Evolutionary conservation across 2,888 invertebrate genomes (phyloP), one percentile per base, ranked within the genome.

Genomic region (Acanthacorydalis orientalis): DNA sequence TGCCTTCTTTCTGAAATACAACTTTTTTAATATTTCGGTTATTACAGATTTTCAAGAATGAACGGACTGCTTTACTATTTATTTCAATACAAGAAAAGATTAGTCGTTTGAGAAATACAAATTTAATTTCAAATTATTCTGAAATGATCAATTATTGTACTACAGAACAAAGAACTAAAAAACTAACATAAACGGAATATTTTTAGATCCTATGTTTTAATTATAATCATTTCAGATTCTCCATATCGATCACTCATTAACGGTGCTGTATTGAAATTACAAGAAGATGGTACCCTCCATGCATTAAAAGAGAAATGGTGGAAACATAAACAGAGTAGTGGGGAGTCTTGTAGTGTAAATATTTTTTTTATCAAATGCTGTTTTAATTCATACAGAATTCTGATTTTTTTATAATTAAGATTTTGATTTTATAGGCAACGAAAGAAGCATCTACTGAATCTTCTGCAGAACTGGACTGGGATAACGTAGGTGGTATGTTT

Each of bases 401-500:
- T n/a, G n/a, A 23, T 23, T 23, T 4, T 6, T 23, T 23, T 2
- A 4, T 37, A 37, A 12, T 37, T 37, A 14, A 6, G 6, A 12
- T 12, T 12, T n/a, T 12, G 6, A 37, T 6, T 37, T 2, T n/a
- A 12, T 6, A 23, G 23, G n/a, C 2, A 37, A 6, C 37, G 2
- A 33, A 32, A 10, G 48, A 46, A 14, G 50, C 41, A 3, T 51
- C 38, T 9, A 47, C 33, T 12, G 51, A 62, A 6, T 60, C 65
- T 0, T 67, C 65, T 45, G 71, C 71, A n/a, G 78, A 79, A 42
- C 65, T 91, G 45, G 83, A 83, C 50, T 74, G 95, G 67, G 77
- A 80, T 54, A 90, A 95, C 64, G 89, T 92, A 0, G 91, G 91
- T 53, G 92, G 93, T 54, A 88, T 92, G 42, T 93, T 92, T 62